Evolutionary conservation across 2,797 vertebrate genomes (phyloP), one percentile per base, ranked within the genome.

Genomic region (Myripristis murdjan): DNA sequence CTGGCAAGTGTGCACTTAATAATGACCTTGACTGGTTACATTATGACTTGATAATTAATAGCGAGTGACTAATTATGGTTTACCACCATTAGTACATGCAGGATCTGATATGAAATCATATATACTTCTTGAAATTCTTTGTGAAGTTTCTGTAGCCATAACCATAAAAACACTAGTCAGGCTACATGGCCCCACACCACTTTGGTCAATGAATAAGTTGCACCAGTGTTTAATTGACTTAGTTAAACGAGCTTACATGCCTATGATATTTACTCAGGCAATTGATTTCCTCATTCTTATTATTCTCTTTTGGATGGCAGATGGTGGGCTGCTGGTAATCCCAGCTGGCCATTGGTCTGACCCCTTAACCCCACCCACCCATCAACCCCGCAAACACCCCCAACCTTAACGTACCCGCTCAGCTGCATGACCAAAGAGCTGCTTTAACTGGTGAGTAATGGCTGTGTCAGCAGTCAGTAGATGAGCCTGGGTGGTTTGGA

Each of bases 251-350:
- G 74, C 71, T 86, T 61, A 76, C 20, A 61, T 51, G 73, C 75
- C 61, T 78, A 24, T 81, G 87, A 85, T 93, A 93, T 93, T 95
- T 93, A 93, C 82, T 86, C 88, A 87, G 86, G 83, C 85, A 78
- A 91, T 91, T 94, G 94, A 95, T 95, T 95, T 94, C 89, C 91
- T 88, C 87, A 65, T 81, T 67, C 16, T 82, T 84, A 90, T 86
- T 88, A 84, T 90, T 81, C 88, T 86, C 86, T 69, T 90, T 48
- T 80, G 59, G 80, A 65, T 84, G 88, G 89, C 96, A 96, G 96
- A 96, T 96, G 96, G 96, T 55, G 72, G 89, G 83, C 73, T 41
- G 82, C 31, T 24, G 89, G 65, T 96, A 96, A 97, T 96, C 95
- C 91, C 91, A 87, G 90, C 77, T 84, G 86, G 85, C 80, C 81